phyloP scores from a whole-genome alignment of 2,113 vertebrate genomes.

The Pteropus alecto region DNA sequence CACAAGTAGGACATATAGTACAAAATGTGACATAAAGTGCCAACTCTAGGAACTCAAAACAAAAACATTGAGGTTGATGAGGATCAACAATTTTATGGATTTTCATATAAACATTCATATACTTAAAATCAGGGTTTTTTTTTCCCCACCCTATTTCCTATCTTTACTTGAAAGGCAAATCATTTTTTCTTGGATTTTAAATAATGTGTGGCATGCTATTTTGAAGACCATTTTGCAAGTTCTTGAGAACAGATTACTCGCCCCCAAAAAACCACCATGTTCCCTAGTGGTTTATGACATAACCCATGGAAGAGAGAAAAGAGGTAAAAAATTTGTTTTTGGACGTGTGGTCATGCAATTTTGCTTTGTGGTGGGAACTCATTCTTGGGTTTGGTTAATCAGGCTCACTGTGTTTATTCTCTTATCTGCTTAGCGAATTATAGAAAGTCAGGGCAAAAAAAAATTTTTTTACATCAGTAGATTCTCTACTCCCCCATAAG shows the following conservation, averaged over 20 bases:
- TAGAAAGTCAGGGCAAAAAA: neutral
- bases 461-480: neutral
- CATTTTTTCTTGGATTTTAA: neutral
- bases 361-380: neutral
- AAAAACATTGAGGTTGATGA: neutral
- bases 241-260: neutral
- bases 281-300: neutral
- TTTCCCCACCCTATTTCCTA: neutral
- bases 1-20: neutral
- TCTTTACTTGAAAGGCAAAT: neutral
- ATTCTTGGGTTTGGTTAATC: neutral
- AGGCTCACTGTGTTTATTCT: neutral
- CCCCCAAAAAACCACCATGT: neutral
- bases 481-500: neutral
- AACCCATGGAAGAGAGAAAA: neutral
- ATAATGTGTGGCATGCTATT: neutral
- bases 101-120: neutral
- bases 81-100: neutral
- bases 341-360: neutral
- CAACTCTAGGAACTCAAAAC: neutral
- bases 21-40: neutral
- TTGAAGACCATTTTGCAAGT: neutral
- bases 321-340: neutral
- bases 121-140: neutral
- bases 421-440: neutral